Evolutionary conservation across 2,113 vertebrate genomes (phyloP).

Genomic region (Hoplias malabaricus): DNA sequence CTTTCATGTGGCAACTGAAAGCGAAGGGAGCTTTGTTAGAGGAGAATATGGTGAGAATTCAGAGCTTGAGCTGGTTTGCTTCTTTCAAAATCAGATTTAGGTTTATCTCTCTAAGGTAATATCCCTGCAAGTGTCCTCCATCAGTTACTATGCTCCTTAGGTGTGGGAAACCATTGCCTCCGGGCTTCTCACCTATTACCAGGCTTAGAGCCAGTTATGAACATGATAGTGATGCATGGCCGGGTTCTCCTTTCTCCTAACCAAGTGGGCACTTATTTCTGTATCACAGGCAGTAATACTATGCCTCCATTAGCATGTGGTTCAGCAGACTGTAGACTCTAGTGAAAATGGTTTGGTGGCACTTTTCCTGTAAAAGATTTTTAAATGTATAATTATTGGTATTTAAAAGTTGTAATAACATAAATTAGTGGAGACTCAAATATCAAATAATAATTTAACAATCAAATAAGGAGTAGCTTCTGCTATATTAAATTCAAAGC

Average conservation of each 20-base stretch:
- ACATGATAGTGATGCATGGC: background rate
- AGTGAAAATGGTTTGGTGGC: background rate
- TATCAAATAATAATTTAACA: background rate
- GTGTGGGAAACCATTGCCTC: background rate
- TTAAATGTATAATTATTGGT: background rate
- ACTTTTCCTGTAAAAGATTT: background rate
- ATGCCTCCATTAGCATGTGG: background rate
- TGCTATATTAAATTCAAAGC: background rate
- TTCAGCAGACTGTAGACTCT: background rate
- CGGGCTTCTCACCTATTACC: conserved; percentile 1
- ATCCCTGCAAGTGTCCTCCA: background rate
- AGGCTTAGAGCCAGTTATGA: background rate
- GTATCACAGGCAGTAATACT: background rate
- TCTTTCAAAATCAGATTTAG: background rate
- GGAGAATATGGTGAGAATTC: background rate
- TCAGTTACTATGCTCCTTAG: background rate
- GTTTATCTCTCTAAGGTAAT: background rate
- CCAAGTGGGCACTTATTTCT: conserved; percentile 8
- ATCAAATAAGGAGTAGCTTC: background rate
- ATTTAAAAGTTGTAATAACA: conserved; percentile 2
- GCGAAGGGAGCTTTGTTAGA: background rate
- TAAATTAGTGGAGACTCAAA: background rate
- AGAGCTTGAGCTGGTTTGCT: background rate
- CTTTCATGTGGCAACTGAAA: conserved; percentile 20
- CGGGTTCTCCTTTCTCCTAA: background rate